Evolutionary conservation across 1,140 invertebrate species (phyloP).

Genomic region (Cherax destructor): DNA sequence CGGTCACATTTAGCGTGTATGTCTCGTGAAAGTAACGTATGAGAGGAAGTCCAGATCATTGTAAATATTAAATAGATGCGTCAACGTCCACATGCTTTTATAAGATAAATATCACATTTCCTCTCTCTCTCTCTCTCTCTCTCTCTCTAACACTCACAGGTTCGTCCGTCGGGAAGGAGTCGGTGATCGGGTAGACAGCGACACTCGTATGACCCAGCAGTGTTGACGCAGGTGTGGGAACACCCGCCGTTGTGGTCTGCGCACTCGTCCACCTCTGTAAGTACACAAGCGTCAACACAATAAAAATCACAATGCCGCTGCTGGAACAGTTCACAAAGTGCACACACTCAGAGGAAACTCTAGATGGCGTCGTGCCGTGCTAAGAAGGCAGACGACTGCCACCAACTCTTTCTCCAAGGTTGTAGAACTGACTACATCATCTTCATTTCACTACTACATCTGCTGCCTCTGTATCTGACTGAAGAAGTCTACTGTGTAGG

Average conservation of each 20-base stretch:
- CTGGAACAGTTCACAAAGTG: too few relatives aligned
- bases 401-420: too few relatives aligned
- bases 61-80: background rate
- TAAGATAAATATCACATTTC: background rate
- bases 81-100: background rate
- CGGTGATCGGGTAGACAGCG: slow-evolving; percentile 58
- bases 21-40: background rate
- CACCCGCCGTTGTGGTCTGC: slow-evolving; percentile 95
- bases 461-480: too few relatives aligned
- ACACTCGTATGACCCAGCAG: slow-evolving; percentile 75
- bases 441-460: too few relatives aligned
- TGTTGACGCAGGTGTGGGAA: slow-evolving; percentile 97
- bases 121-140: slow-evolving; percentile 53
- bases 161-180: slow-evolving; percentile 63
- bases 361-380: too few relatives aligned
- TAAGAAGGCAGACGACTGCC: too few relatives aligned
- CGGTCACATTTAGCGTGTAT: too few relatives aligned
- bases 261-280: slow-evolving; percentile 89
- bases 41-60: background rate
- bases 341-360: too few relatives aligned
- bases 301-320: too few relatives aligned
- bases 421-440: too few relatives aligned
- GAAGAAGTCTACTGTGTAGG: too few relatives aligned
- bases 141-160: slow-evolving; percentile 21
- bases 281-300: slow-evolving; percentile 74